phyloP scores from a whole-genome alignment of 2,888 invertebrate species.

The Baccha elongata region DNA sequence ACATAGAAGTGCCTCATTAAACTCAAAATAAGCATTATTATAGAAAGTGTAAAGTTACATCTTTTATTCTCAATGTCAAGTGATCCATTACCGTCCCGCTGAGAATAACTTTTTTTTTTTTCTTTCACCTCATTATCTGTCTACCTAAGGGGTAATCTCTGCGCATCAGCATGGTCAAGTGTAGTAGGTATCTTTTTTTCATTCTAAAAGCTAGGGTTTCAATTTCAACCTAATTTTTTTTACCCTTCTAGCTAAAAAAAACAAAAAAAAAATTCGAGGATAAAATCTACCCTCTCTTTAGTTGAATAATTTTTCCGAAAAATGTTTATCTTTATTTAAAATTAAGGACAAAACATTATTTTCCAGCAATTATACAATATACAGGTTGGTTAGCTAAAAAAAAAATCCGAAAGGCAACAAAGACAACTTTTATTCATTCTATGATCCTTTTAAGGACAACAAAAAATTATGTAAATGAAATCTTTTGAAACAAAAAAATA shows the following conservation, averaged over 20 bases:
- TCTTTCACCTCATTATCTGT: conserved; percentile 65
- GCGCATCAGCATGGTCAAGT: conserved; percentile 64
- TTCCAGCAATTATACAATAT: conserved; percentile 12
- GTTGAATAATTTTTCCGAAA: conserved; percentile 10
- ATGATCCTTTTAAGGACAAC: background rate
- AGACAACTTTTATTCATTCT: background rate
- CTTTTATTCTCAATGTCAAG: conserved; percentile 53
- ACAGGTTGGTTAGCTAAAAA: background rate
- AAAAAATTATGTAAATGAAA: background rate
- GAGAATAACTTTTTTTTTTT: conserved; percentile 42
- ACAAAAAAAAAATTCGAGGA: background rate
- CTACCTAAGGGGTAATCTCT: conserved; percentile 62
- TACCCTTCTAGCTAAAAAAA: background rate
- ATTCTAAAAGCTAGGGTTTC: conserved; percentile 16
- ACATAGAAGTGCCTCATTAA: background rate
- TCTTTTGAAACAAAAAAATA: background rate
- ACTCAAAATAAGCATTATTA: background rate
- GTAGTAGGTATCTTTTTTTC: conserved; percentile 35
- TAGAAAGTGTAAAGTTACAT: conserved; percentile 26
- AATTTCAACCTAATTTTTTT: conserved; percentile 36
- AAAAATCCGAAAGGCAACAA: background rate
- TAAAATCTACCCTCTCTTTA: conserved; percentile 13
- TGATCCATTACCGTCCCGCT: conserved; percentile 34
- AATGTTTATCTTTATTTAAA: conserved; percentile 18
- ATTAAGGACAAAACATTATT: conserved; percentile 6